Evolutionary conservation across 2,888 invertebrate species (phyloP), one percentile per base, ranked within the genome.

Genomic region (Coenonympha glycerion): DNA sequence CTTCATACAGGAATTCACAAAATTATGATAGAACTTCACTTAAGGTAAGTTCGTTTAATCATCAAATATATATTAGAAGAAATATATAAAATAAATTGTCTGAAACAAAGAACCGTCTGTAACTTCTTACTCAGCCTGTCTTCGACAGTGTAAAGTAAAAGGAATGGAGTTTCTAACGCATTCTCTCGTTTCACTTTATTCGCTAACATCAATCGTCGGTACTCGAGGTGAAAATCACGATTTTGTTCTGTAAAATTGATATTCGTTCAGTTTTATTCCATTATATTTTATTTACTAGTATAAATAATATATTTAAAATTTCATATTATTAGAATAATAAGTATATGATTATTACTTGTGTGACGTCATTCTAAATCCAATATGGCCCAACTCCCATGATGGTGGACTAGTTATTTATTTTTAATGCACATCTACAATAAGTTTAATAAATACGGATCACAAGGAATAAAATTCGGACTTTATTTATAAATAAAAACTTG

Each of bases 41-140:
- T 6, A 21, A 6, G 2, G 6, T 8, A 6, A 5, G 30, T 30
- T 5, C 11, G 6, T 31, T 15, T 15, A 26, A 26, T n/a, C n/a
- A n/a, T n/a, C 26, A n/a, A 13, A 13, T 15, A 3, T 15, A 31
- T 31, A 3, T 31, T 3, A 15, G 11, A 33, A 3, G 11, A 22
- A 36, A 22, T 13, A 22, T 37, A 39, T 24, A 24, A 15, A 39
- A 39, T 24, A 39, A 39, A 39, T 39, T 15, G 24, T 15, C 9
- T 39, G 24, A 24, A 39, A 39, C 24, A 39, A 39, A 39, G 39
- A 24, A 39, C 39, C 39, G 24, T 15, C 39, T 21, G 34, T 26
- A 44, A 52, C 37, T 45, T 49, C 44, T 44, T 47, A 49, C 33
- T 41, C 49, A 47, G 49, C 47, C 47, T 53, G 53, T 55, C 52